These are phyloP conservation scores for Smittia sp. DNA, from an alignment of 2,888 invertebrate genomes.

Conservation along the genomic window DNA sequence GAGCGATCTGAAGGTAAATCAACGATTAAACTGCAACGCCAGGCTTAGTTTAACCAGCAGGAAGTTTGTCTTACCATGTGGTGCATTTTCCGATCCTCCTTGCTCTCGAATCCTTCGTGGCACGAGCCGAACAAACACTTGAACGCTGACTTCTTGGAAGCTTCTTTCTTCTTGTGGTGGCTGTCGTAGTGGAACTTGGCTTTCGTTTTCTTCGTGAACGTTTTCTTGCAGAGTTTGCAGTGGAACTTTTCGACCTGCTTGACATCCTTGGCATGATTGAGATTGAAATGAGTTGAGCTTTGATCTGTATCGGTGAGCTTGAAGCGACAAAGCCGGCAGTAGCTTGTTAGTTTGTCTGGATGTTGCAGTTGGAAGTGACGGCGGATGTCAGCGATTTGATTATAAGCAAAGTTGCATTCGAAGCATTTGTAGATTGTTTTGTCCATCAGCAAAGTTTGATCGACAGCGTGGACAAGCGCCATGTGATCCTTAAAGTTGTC, in stretches of 20 bases:
- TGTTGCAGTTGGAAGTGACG: neutral
- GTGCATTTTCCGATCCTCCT: conserved; percentile 37
- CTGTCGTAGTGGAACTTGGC: conserved; percentile 20
- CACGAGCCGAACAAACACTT: conserved; percentile 22
- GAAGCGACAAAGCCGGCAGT: conserved; percentile 19
- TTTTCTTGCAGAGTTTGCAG: conserved; percentile 32
- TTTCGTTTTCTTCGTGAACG: neutral
- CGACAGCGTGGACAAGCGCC: neutral
- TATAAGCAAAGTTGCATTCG: conserved; percentile 30
- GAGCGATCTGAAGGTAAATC: conserved; percentile 2
- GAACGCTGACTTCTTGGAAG: conserved; percentile 6
- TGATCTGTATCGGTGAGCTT: neutral
- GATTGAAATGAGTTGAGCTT: neutral
- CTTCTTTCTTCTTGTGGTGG: conserved; percentile 8
- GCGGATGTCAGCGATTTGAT: conserved; percentile 3
- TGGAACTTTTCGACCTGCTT: conserved; percentile 5
- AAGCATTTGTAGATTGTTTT: conserved; percentile 19
- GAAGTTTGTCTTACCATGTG: neutral
- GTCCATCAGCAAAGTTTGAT: neutral
- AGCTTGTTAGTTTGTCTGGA: conserved; percentile 12
- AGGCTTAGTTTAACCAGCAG: too few species aligned
- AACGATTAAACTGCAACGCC: too few species aligned
- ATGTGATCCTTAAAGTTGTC: conserved; percentile 16
- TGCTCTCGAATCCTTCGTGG: conserved; percentile 4
- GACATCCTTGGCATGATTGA: conserved; percentile 14